These are phyloP conservation scores for Eristalinus sepulchralis DNA, from an alignment of 2,888 invertebrate species.

Conservation along the genomic window DNA sequence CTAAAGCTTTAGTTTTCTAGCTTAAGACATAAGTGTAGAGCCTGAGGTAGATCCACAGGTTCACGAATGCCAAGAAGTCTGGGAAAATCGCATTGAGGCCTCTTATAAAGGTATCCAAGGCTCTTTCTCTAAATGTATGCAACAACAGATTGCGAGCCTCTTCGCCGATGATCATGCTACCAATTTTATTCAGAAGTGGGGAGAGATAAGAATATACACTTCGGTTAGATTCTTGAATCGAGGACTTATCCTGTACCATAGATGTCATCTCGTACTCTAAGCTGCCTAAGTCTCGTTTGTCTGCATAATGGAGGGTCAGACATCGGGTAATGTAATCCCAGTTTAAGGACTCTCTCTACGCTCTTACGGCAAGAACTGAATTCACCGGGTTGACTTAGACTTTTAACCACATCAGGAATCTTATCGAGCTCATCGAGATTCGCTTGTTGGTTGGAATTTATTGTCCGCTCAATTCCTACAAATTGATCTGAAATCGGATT, in stretches of 20 bases:
- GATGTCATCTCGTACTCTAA: conserved; percentile 65
- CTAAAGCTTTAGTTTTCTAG: conserved; percentile 18
- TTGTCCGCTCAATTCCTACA: too few species aligned
- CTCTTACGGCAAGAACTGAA: not conserved
- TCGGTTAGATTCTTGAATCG: conserved; percentile 68
- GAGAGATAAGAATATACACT: conserved; percentile 62
- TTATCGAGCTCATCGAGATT: too few species aligned
- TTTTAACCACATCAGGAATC: too few species aligned
- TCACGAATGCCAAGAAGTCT: conserved; percentile 60
- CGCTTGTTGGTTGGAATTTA: too few species aligned
- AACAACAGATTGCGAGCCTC: conserved; percentile 12
- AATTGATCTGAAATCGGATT: too few species aligned
- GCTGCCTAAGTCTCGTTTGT: conserved; percentile 63
- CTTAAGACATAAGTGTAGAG: conserved; percentile 23
- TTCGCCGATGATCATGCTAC: conserved; percentile 15
- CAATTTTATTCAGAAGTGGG: conserved; percentile 34
- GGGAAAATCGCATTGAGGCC: conserved; percentile 58
- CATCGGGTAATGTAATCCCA: conserved; percentile 44
- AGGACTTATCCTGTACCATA: conserved; percentile 41
- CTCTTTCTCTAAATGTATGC: conserved; percentile 28
- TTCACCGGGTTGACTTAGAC: not conserved
- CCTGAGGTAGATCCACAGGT: conserved; percentile 34
- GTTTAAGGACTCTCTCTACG: not conserved
- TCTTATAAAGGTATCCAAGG: conserved; percentile 47
- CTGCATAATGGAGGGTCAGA: conserved; percentile 59